A percentile compares a stretch with the other conserved stretches of the same genome.
These are phyloP conservation scores for Orthosia gracilis DNA, from an alignment of 2,888 invertebrate genomes.

Conservation along the genomic window DNA sequence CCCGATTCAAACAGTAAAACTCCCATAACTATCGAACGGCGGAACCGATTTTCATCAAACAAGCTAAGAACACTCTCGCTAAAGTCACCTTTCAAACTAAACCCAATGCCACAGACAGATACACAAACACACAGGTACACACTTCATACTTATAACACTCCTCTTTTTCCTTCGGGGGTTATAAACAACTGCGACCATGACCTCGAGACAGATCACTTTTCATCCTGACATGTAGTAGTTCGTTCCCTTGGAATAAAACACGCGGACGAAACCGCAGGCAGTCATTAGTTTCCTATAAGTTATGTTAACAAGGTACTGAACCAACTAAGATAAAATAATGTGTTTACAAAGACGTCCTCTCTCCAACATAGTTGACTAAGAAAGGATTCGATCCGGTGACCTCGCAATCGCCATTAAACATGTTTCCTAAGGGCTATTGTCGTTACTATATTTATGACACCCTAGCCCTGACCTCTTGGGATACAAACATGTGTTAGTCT, in stretches of 20 bases:
- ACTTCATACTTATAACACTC: too few species aligned
- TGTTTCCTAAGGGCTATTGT: slow-evolving; percentile 6
- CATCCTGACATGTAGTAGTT: too few species aligned
- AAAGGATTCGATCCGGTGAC: slow-evolving; percentile 13
- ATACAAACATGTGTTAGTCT: background rate
- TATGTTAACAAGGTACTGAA: background rate
- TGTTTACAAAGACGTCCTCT: background rate
- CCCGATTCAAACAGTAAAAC: too few species aligned
- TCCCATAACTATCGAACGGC: too few species aligned
- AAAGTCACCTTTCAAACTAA: too few species aligned
- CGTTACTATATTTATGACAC: background rate
- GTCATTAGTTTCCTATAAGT: background rate
- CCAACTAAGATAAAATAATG: slow-evolving; percentile 7
- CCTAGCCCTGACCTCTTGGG: background rate
- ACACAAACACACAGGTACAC: too few species aligned
- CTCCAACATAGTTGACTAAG: background rate
- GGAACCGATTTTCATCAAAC: too few species aligned
- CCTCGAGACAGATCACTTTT: too few species aligned
- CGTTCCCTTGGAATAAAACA: background rate
- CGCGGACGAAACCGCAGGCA: background rate
- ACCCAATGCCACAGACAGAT: too few species aligned
- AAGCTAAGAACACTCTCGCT: too few species aligned
- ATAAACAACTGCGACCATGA: too few species aligned
- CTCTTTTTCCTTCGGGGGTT: too few species aligned
- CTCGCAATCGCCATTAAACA: background rate